phyloP scores from a whole-genome alignment of 2,888 invertebrate species.

The Rhagophthalmus giganteus region DNA sequence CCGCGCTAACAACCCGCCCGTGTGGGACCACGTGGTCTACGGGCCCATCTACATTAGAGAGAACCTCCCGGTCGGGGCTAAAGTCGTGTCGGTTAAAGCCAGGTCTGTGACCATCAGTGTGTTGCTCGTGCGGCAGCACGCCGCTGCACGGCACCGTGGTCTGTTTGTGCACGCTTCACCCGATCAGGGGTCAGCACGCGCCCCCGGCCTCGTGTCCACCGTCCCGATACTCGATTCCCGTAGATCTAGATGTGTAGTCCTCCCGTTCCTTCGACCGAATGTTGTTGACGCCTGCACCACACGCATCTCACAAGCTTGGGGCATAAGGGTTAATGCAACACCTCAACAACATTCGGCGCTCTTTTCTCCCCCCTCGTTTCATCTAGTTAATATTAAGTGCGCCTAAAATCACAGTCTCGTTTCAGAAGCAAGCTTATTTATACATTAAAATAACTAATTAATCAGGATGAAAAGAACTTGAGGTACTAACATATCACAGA shows the following conservation, averaged over 20 bases:
- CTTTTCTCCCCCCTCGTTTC: constrained; percentile 30
- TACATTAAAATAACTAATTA: constrained; percentile 23
- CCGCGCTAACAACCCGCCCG: constrained; percentile 96
- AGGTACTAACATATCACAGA: constrained; percentile 23
- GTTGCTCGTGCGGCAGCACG: constrained; percentile 53
- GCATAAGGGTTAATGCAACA: constrained; percentile 51
- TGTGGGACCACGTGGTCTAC: constrained; percentile 95
- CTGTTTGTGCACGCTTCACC: constrained; percentile 57
- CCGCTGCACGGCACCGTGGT: constrained; percentile 54
- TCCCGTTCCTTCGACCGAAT: constrained; percentile 42
- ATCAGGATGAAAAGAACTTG: constrained; percentile 16
- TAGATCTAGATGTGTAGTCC: constrained; percentile 43
- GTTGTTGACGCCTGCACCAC: constrained; percentile 57
- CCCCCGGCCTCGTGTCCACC: constrained; percentile 55
- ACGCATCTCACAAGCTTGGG: constrained; percentile 54
- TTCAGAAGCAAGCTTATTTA: constrained; percentile 31
- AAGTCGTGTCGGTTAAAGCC: constrained; percentile 98
- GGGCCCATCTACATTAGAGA: constrained; percentile 97
- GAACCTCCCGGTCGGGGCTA: constrained; percentile 96
- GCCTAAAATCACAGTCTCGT: constrained; percentile 31
- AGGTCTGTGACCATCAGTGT: constrained; percentile 74
- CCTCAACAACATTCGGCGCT: constrained; percentile 53
- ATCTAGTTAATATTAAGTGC: constrained; percentile 32
- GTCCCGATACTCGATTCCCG: constrained; percentile 35
- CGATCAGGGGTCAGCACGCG: constrained; percentile 64